Evolutionary conservation across 1,140 invertebrate genomes (phyloP).

Genomic region (Fopius arisanus): DNA sequence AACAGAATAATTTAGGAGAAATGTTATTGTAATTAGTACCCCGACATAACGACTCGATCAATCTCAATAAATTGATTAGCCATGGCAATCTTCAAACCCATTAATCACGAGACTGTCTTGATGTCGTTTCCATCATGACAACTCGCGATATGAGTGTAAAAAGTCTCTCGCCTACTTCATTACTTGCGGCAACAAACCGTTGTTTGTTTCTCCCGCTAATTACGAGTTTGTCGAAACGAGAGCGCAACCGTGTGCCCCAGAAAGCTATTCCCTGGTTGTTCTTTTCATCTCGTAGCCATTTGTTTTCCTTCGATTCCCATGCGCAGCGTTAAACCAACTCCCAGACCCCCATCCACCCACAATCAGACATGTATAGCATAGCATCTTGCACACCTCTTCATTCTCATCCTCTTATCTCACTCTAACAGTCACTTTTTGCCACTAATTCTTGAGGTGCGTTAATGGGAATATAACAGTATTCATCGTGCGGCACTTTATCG

Average conservation of each 20-base stretch:
- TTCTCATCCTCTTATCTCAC: background rate
- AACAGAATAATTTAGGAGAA: no score
- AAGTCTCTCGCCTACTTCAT: no score
- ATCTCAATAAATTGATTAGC: no score
- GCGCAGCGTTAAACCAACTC: background rate
- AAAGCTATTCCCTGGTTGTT: background rate
- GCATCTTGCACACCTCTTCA: background rate
- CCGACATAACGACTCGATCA: no score
- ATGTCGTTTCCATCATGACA: no score
- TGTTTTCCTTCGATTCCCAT: background rate
- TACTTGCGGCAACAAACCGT: no score
- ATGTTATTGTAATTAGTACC: no score
- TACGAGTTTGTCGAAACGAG: constrained; percentile 46
- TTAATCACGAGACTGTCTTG: no score
- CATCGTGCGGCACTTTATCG: constrained; percentile 30
- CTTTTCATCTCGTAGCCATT: background rate
- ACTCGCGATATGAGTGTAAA: no score
- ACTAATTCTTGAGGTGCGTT: constrained; percentile 27
- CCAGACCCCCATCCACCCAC: no score
- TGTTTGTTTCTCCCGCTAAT: no score
- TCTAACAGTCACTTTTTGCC: background rate
- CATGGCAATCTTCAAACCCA: no score
- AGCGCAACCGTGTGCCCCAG: constrained; percentile 16
- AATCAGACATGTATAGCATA: background rate
- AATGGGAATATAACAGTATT: constrained; percentile 35